Base-by-base conservation (phyloP, 2,888 invertebrate genomes). In the Campaea margaritaria region DNA sequence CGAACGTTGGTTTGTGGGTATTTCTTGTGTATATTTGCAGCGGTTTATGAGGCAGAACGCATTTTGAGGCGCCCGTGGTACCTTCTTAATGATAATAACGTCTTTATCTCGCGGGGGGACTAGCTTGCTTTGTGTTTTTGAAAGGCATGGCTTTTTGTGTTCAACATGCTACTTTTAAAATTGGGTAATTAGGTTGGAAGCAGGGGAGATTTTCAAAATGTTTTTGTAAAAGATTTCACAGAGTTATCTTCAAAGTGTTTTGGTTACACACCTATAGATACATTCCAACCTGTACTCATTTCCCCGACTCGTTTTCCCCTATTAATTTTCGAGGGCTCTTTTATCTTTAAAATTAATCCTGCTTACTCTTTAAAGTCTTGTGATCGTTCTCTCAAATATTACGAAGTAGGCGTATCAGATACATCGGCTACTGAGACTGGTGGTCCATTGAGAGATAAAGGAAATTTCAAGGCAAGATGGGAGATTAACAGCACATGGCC, bases 21-120 rank as follows among this genome's bases (percentile, higher is more conserved):
- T 86, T 86, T 70, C 65, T 68, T 79, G 79, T 78, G 75, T 80
- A 78, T 82, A 75, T 79, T 82, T 78, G 75, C 70, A 75, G 64
- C 65, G 58, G 81, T 86, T 86, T 84, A 85, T 86, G 84, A 82
- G 80, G 75, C 80, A 77, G 82, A 84, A 85, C 83, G 78, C 73
- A 69, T 74, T 73, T 76, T 65, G 67, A 70, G 64, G 68, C 63
- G 69, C 55, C 39, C 60, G 47, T 51, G 69, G 67, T 68, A 67
- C 55, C 62, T 67, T 63, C 70, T 73, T 72, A 69, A 72, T 74
- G 75, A 77, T 78, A 73, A 67, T 69, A 73, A 77, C 67, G 65
- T 64, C 64, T 67, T 67, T 64, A 67, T 69, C 65, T 65, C 58
- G 50, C 49, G 57, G 61, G 65, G 67, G 59, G 67, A 63, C 65